Conservation (phyloP, 2,113 vertebrate genomes). For the Epinephelus moara region DNA sequence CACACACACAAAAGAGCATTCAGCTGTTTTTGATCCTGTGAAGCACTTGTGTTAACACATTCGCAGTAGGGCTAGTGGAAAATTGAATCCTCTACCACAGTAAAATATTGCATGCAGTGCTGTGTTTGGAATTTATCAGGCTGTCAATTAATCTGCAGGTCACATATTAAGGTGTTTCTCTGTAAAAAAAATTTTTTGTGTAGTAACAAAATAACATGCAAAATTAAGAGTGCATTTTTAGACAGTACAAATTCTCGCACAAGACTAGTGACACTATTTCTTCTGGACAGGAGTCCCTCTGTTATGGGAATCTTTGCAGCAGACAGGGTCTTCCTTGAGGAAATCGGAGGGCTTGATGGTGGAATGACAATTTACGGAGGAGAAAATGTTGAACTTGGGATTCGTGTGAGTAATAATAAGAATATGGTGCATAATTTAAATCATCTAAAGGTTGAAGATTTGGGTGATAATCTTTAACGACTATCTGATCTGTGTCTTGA, state of each 20-base stretch:
- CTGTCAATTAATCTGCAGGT: too few species aligned
- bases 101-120: too few species aligned
- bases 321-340: conserved; percentile 90
- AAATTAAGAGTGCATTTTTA: too few species aligned
- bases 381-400: conserved; percentile 94
- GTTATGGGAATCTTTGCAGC: conserved; percentile 95
- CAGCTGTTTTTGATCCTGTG: neutral
- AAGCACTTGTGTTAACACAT: neutral
- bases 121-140: too few species aligned
- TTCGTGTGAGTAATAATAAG: conserved; percentile 87
- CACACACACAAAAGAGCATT: neutral
- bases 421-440: neutral
- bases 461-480: fast-evolving
- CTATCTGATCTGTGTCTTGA: neutral
- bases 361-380: conserved; percentile 94
- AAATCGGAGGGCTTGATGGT: conserved; percentile 92
- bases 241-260: too few species aligned
- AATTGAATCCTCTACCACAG: neutral
- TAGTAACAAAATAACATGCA: too few species aligned
- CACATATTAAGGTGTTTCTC: too few species aligned
- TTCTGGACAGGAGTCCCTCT: conserved; percentile 88
- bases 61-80: neutral
- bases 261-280: neutral
- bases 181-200: too few species aligned
- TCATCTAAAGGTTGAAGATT: neutral